Conservation (phyloP, 64 coral and sea anemone genomes). For the Acropora tenuis region DNA sequence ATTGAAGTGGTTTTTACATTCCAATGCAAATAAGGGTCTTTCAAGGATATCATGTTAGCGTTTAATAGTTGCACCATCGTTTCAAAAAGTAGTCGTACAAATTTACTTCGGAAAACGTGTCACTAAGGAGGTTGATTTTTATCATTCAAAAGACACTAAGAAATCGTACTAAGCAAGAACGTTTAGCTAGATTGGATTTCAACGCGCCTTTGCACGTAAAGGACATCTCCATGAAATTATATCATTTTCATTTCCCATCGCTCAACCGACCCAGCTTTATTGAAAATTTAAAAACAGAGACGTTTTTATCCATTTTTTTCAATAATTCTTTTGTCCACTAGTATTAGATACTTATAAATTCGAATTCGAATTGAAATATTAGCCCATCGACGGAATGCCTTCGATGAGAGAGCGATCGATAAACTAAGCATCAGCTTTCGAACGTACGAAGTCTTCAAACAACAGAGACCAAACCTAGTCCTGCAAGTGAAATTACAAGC, state of each 20-base stretch:
- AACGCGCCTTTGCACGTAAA: too few relatives aligned
- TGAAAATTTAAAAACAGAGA: neutral
- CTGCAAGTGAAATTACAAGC: neutral
- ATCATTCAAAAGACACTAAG: too few relatives aligned
- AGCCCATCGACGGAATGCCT: neutral
- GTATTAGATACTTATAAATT: neutral
- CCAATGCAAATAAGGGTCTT: neutral
- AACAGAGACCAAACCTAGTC: too few relatives aligned
- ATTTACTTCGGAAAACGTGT: too few relatives aligned
- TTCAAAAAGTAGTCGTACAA: neutral
- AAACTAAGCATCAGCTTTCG: too few relatives aligned
- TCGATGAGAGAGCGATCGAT: neutral
- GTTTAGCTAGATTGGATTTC: too few relatives aligned
- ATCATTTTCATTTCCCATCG: neutral
- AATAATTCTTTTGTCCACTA: neutral
- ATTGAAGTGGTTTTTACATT: neutral
- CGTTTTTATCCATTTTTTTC: neutral
- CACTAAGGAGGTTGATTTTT: too few relatives aligned
- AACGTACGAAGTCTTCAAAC: too few relatives aligned
- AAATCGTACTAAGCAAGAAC: too few relatives aligned
- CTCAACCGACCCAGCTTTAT: neutral
- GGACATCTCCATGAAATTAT: neutral
- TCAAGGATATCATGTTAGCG: neutral
- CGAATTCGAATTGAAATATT: conserved; percentile 7
- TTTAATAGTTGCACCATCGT: neutral